Base-by-base conservation (phyloP, 2,888 invertebrate genomes). In the Erebia epiphron region DNA sequence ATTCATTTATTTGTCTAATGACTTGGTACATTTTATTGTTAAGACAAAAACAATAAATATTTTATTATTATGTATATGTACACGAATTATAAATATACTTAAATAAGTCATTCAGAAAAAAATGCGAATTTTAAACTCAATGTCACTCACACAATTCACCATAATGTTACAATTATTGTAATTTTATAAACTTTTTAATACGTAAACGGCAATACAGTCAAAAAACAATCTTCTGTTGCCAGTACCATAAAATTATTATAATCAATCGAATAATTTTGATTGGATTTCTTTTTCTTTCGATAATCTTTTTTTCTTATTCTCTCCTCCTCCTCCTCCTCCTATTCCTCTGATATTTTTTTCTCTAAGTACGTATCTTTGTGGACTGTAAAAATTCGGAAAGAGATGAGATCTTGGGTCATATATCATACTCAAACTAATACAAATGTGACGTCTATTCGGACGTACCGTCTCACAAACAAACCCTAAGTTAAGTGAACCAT, bases 361-460 rank as follows among this genome's bases (percentile, higher is more conserved):
- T 73, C 77, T 81, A 82, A 82, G 80, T 83, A 83, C 82, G 56
- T 41, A 52, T 57, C n/a, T 43, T 11, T 58, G 26, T 57, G 46
- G 72, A 69, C 66, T 66, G 10, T 57, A 50, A 63, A 79, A 82
- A 83, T 82, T 83, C 83, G 83, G 78, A 49, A 67, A n/a, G 77
- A 73, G 73, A 73, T 76, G 79, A 83, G 80, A 83, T 82, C 83
- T 81, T 77, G 60, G 67, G 64, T 69, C 60, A 61, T 49, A 41
- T 14, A 18, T 35, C 50, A 52, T 16, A 26, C 10, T 10, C 54
- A 18, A 14, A 16, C 0, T 16, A 16, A 16, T 54, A 54, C 18
- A 54, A 54, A 14, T 21, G 3, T 26, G 13, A 14, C 26, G 26
- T 57, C 26, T 9, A 56, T 56, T 26, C 5, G 4, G 52, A 18